Evolutionary conservation across 1,140 invertebrate genomes (phyloP), one percentile per base, ranked within the genome.

Genomic region (Polyergus mexicanus): DNA sequence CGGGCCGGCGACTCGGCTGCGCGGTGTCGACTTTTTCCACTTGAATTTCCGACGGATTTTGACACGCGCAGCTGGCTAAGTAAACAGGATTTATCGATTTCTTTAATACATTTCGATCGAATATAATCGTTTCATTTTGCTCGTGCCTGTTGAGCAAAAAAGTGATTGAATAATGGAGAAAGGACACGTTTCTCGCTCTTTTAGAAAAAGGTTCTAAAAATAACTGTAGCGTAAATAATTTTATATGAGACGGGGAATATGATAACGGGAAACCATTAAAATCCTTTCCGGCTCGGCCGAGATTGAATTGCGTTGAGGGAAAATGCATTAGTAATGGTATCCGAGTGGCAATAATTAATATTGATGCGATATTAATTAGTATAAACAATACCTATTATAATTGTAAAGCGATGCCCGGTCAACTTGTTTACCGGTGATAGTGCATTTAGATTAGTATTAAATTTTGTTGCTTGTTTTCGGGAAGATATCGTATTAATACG

Each of bases 11-110:
- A 72, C 78, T 83, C 78, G 78, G 38, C 51, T 62, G 78, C 38
- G 78, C 68, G 68, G 54, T 74, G 78, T 83, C 54, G 78, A 83
- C 68, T 83, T 83, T 83, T 83, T 83, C 66, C 78, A 72, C 78
- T 83, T 83, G 68, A 83, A 72, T 83, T 83, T 83, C 78, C 38
- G 68, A 5, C 56, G 41, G 68, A 83, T 83, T 83, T 83, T 83
- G 78, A 83, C 68, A 83, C 78, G 78, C 78, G 68, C 68, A 83
- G 78, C 54, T 83, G 78, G 19, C 54, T 83, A n/a, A n/a, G 68
- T 83, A 83, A 83, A 83, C 68, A 83, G 78, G 19, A 83, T 83
- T 83, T 60, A 83, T 72, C 68, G 68, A 83, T 74, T 62, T 74
- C 78, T 83, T 83, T 16, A 60, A 66, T 81, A 74, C 38, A 44